These are phyloP conservation scores for Gymnoscopelus microlampas DNA, from an alignment of 2,797 vertebrate species.

Conservation along the genomic window DNA sequence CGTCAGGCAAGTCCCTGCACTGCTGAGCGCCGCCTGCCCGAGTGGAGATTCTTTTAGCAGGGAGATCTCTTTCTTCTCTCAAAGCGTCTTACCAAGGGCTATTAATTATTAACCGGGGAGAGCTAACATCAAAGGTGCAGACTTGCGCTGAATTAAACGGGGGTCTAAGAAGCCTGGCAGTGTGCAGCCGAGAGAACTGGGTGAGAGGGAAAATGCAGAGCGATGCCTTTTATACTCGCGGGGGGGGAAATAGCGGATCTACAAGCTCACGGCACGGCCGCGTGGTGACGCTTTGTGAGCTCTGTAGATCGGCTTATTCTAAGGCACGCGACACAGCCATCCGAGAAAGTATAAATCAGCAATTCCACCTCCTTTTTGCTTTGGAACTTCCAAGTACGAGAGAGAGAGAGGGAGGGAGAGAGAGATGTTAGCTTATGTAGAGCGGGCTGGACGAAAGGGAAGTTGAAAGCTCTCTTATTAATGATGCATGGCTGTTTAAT, in stretches of 20 bases:
- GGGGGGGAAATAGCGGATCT: too few species aligned
- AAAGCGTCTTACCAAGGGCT: slow-evolving; percentile 71
- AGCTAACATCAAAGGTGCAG: slow-evolving; percentile 82
- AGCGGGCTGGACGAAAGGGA: slow-evolving; percentile 33
- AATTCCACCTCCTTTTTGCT: slow-evolving; percentile 27
- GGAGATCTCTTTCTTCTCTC: slow-evolving; percentile 73
- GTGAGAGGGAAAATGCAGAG: slow-evolving; percentile 67
- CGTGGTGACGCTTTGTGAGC: too few species aligned
- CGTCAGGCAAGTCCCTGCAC: slow-evolving; percentile 78
- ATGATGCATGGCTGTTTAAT: background rate
- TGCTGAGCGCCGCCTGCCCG: slow-evolving; percentile 65
- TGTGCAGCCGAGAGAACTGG: slow-evolving; percentile 65
- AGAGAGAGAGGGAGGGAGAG: slow-evolving; percentile 26
- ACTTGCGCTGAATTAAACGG: slow-evolving; percentile 73
- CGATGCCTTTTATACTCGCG: slow-evolving; percentile 27
- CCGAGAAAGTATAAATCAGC: background rate
- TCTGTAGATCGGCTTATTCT: too few species aligned
- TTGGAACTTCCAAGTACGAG: slow-evolving; percentile 57
- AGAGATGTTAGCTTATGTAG: slow-evolving; percentile 51
- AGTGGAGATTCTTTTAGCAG: slow-evolving; percentile 74
- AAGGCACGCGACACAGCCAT: too few species aligned
- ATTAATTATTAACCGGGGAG: slow-evolving; percentile 82
- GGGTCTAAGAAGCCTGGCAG: slow-evolving; percentile 58
- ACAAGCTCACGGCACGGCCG: too few species aligned
- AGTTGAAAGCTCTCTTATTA: slow-evolving; percentile 21